Base-by-base conservation (phyloP, 2,888 invertebrate genomes). In the Lasioglossum zephyrum region DNA sequence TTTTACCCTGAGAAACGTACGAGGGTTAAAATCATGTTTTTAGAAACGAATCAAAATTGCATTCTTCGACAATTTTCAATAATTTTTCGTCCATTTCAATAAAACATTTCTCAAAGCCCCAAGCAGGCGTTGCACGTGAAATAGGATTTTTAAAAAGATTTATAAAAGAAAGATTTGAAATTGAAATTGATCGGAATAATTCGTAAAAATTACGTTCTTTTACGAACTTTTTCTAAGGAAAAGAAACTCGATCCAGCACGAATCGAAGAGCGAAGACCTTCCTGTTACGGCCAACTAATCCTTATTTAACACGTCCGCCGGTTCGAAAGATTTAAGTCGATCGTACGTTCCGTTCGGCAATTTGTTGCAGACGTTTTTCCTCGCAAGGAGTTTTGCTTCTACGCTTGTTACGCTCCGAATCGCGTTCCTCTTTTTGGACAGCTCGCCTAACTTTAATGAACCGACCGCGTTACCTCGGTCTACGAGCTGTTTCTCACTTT, bases 231-330 rank as follows among this genome's bases (percentile, higher is more conserved):
- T 44, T 44, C 11, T 0, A 44, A 11, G 11, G 11, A n/a, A 57
- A n/a, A 57, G 57, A n/a, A n/a, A n/a, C n/a, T 57, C n/a, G 57
- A 57, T n/a, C 8, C 9, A 57, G 9, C 22, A 49, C 36, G 44
- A 82, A 78, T 41, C 18, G 78, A 53, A 60, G 57, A 73, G 57
- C 18, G 47, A 73, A 41, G 69, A 57, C 41, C n/a, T n/a, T 76
- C 39, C 36, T 44, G 73, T 77, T 73, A 72, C 47, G 73, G 47
- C 18, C 31, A 44, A 76, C 26, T 73, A 73, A 47, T 77, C 49
- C 49, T 78, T 57, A 57, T 72, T 80, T 81, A 70, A 36, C 69
- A 18, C 22, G 26, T 47, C 26, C 49, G 22, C 49, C 70, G 57
- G 22, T 41, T n/a, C 41, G 73, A 76, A 31, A 22, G 31, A 76